Percentiles rank a stretch among this genome's conserved stretches.
These are phyloP conservation scores for Drosophila pandora DNA, from an alignment of 1,140 invertebrate species.

Conservation along the genomic window DNA sequence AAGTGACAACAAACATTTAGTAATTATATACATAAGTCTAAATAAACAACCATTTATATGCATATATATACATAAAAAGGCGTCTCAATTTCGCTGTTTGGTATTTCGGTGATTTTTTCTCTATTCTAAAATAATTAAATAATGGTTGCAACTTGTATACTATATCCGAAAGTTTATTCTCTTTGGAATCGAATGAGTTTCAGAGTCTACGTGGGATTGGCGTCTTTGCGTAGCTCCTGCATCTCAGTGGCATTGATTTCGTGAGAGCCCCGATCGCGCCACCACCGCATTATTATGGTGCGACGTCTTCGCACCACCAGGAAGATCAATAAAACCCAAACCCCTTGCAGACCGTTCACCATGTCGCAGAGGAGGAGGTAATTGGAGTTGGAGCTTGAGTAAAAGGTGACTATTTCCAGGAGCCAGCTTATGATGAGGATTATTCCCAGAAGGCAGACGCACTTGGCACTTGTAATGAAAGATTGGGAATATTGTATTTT, in stretches of 20 bases:
- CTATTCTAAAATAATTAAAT: background rate
- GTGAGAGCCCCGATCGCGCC: conserved; percentile 79
- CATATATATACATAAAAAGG: conserved; percentile 38
- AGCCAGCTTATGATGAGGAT: conserved; percentile 79
- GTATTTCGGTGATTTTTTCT: background rate
- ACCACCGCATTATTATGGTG: conserved; percentile 79
- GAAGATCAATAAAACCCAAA: conserved; percentile 80
- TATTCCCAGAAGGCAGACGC: conserved; percentile 71
- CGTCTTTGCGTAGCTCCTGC: conserved; percentile 50
- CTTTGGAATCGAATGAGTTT: conserved; percentile 4
- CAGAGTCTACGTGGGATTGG: conserved; percentile 51
- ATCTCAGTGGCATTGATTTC: conserved; percentile 68
- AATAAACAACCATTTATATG: conserved; percentile 75
- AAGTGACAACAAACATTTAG: conserved; percentile 60
- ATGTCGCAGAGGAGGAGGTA: conserved; percentile 76
- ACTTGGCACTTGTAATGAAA: conserved; percentile 64
- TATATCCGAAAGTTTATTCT: conserved; percentile 7
- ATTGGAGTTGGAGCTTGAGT: conserved; percentile 54
- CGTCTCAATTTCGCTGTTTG: background rate
- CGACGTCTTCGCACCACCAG: conserved; percentile 74
- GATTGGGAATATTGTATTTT: background rate
- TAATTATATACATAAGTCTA: conserved; percentile 62
- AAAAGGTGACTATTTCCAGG: conserved; percentile 80
- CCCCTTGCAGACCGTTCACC: conserved; percentile 78
- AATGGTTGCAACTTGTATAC: background rate